Evolutionary conservation across 2,888 invertebrate species (phyloP).

Genomic region (Agapostemon virescens): DNA sequence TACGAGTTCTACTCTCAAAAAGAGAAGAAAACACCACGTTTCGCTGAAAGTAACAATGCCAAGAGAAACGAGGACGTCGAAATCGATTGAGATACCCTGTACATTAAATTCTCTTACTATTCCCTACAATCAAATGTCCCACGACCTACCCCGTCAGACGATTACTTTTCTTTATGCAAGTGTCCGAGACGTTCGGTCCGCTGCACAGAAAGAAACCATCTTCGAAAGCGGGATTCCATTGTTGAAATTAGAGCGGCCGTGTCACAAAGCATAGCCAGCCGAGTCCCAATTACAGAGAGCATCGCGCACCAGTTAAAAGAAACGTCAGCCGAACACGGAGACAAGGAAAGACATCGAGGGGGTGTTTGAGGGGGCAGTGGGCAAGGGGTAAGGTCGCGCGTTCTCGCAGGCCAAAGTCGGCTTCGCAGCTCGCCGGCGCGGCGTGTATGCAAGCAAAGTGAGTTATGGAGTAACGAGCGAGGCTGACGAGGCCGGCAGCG

Average conservation of each 20-base stretch:
- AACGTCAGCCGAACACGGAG: conserved; percentile 13
- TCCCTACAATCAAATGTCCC: no score
- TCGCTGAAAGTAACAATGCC: no score
- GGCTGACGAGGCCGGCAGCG: conserved; percentile 55
- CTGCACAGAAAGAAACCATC: not conserved
- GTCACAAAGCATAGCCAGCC: not conserved
- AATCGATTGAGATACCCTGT: no score
- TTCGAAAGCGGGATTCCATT: not conserved
- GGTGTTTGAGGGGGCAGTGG: not conserved
- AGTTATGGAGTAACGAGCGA: conserved; percentile 66
- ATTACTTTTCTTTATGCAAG: not conserved
- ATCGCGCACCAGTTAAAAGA: conserved; percentile 16
- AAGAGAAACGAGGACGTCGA: no score
- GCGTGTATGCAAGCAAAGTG: conserved; percentile 58
- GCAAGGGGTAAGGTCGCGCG: conserved; percentile 2
- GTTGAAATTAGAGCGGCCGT: not conserved
- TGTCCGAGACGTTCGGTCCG: no score
- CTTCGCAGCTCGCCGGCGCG: conserved; percentile 20
- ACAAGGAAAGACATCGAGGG: not conserved
- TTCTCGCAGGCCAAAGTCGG: not conserved
- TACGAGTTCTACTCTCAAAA: no score
- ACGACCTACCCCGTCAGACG: no score
- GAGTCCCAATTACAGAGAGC: not conserved
- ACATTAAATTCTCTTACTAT: no score
- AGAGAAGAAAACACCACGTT: no score